A percentile compares a stretch with the other conserved stretches of the same genome.
phyloP scores from a whole-genome alignment of 2,113 vertebrate genomes.

The Hyla sarda region DNA sequence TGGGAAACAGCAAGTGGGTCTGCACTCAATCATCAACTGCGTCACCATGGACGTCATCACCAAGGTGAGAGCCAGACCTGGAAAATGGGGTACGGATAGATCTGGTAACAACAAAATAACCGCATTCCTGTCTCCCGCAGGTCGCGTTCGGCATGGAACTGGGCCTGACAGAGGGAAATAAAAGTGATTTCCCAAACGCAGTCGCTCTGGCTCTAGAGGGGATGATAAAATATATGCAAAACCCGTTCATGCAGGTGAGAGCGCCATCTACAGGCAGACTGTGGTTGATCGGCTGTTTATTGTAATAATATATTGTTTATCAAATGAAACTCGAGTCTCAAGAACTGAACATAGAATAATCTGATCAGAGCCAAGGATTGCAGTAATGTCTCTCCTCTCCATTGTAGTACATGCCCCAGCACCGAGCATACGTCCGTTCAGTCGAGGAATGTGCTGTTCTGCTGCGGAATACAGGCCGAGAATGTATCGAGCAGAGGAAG shows the following conservation, averaged over 20 bases:
- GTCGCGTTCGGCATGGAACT: slow-evolving; percentile 72
- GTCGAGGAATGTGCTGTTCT: slow-evolving; percentile 66
- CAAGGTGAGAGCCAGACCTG: slow-evolving; percentile 22
- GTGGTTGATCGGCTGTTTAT: too few relatives aligned
- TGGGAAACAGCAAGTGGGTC: slow-evolving; percentile 2
- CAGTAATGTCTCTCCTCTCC: neutral
- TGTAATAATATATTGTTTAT: too few relatives aligned
- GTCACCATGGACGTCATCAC: slow-evolving; percentile 51
- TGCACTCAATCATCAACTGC: slow-evolving; percentile 21
- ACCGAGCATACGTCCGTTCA: slow-evolving; percentile 66
- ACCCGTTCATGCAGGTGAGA: slow-evolving; percentile 63
- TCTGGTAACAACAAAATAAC: too few relatives aligned
- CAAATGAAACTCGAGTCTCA: too few relatives aligned
- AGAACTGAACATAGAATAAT: too few relatives aligned
- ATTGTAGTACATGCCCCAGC: slow-evolving; percentile 68
- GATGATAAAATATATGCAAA: slow-evolving; percentile 33
- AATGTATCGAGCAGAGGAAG: slow-evolving; percentile 71
- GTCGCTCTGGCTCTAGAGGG: slow-evolving; percentile 67
- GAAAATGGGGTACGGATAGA: neutral
- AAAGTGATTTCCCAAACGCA: slow-evolving; percentile 66
- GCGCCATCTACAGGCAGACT: neutral
- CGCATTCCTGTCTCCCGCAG: slow-evolving; percentile 52
- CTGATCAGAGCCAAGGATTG: too few relatives aligned
- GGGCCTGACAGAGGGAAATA: slow-evolving; percentile 57
- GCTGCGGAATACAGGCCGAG: slow-evolving; percentile 71